phyloP scores from a whole-genome alignment of 1,140 invertebrate species.

The Ruditapes philippinarum region DNA sequence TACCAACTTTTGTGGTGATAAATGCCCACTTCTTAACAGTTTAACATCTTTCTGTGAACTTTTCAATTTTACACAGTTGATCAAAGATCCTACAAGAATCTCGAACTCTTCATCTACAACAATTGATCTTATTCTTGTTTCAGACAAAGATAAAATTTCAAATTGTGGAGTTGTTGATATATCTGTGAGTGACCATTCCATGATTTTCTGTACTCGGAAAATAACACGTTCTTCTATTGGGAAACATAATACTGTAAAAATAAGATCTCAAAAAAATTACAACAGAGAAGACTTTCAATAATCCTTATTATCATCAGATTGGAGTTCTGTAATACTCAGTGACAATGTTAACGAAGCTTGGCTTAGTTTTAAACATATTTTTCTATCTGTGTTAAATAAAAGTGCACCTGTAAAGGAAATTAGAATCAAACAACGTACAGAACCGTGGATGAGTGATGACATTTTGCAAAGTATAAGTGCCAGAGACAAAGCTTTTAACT shows the following conservation, averaged over 20 bases:
- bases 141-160: constrained; percentile 37
- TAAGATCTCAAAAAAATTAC: constrained; percentile 44
- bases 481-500: neutral
- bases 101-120: constrained; percentile 20
- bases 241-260: constrained; percentile 25
- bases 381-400: neutral
- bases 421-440: neutral
- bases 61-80: constrained; percentile 44
- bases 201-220: constrained; percentile 32
- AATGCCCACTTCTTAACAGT: constrained; percentile 14
- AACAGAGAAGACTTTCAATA: neutral
- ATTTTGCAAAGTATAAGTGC: neutral
- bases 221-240: neutral
- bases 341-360: constrained; percentile 3
- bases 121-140: constrained; percentile 52
- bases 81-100: constrained; percentile 31
- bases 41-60: constrained; percentile 30
- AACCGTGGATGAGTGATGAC: neutral
- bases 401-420: neutral
- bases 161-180: constrained; percentile 30
- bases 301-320: constrained; percentile 6
- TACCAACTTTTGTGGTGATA: neutral
- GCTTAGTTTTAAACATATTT: neutral
- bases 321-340: constrained; percentile 16
- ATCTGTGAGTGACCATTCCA: constrained; percentile 34